Percentiles rank a stretch among this genome's conserved stretches.
Conservation (phyloP, 2,113 vertebrate species). For the Choloepus hoffmanni region DNA sequence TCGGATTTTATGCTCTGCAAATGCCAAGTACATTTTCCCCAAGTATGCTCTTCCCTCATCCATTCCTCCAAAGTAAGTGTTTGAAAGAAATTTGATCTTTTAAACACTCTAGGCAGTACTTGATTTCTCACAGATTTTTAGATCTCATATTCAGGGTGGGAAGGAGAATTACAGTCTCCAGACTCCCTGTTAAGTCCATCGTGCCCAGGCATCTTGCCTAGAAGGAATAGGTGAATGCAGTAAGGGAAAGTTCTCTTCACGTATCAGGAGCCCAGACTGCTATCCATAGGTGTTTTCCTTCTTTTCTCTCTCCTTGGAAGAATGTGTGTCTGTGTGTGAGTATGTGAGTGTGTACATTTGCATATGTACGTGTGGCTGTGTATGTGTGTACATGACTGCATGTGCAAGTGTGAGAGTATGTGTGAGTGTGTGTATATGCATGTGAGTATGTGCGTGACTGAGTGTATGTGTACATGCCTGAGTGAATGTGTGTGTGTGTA, state of each 20-base stretch:
- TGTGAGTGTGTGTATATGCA: background rate
- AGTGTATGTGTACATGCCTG: background rate
- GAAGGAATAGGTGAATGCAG: background rate
- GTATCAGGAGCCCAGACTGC: background rate
- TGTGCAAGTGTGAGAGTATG: fast-evolving
- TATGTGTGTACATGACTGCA: background rate
- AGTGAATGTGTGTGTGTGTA: too few relatives aligned
- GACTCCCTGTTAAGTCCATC: background rate
- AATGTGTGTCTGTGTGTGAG: background rate
- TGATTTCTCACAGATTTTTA: background rate
- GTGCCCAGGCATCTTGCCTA: background rate
- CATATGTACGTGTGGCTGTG: fast-evolving
- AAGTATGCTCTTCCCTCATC: background rate
- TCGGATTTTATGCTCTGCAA: conserved; percentile 32
- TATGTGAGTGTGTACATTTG: background rate
- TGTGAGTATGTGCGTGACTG: fast-evolving
- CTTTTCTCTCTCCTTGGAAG: background rate
- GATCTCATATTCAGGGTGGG: background rate
- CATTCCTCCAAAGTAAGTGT: conserved; percentile 37
- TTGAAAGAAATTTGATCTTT: conserved; percentile 30
- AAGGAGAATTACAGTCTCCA: background rate
- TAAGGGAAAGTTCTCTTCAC: background rate
- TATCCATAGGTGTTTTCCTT: background rate
- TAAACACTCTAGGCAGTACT: background rate
- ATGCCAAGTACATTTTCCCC: conserved; percentile 19